These are phyloP conservation scores for Halesus radiatus DNA, from an alignment of 1,140 invertebrate species.

Conservation along the genomic window DNA sequence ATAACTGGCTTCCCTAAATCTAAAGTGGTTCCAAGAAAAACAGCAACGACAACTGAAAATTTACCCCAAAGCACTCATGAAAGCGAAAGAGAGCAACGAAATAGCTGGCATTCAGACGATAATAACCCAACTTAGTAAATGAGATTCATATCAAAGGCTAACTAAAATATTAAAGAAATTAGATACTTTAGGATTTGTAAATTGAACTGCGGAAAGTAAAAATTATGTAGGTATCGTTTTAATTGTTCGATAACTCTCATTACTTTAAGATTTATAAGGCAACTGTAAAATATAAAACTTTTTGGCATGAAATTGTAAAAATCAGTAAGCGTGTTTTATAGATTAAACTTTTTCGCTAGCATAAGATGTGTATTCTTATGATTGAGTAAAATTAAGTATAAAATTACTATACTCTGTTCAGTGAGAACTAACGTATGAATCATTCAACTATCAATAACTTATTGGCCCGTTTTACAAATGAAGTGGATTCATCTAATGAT, in stretches of 20 bases:
- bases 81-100: constrained; percentile 63
- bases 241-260: too few relatives aligned
- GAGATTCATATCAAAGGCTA: constrained; percentile 5
- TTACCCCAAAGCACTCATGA: constrained; percentile 64
- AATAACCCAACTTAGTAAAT: constrained; percentile 64
- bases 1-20: constrained; percentile 43
- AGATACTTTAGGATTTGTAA: not conserved
- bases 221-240: not conserved
- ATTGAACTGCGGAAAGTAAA: not conserved
- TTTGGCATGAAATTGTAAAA: too few relatives aligned
- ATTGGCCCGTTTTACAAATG: too few relatives aligned
- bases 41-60: constrained; percentile 58
- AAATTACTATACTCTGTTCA: too few relatives aligned
- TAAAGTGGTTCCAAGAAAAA: constrained; percentile 48
- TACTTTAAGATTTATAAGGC: not conserved
- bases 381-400: too few relatives aligned
- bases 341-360: too few relatives aligned
- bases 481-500: too few relatives aligned
- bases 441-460: too few relatives aligned
- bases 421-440: too few relatives aligned
- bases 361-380: too few relatives aligned
- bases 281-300: not conserved
- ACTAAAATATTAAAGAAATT: not conserved
- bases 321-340: too few relatives aligned
- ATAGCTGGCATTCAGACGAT: constrained; percentile 71